A percentile compares a stretch with the other conserved stretches of the same genome.
These are phyloP conservation scores for Anoplolepis gracilipes DNA, from an alignment of 1,140 invertebrate species.

Conservation along the genomic window DNA sequence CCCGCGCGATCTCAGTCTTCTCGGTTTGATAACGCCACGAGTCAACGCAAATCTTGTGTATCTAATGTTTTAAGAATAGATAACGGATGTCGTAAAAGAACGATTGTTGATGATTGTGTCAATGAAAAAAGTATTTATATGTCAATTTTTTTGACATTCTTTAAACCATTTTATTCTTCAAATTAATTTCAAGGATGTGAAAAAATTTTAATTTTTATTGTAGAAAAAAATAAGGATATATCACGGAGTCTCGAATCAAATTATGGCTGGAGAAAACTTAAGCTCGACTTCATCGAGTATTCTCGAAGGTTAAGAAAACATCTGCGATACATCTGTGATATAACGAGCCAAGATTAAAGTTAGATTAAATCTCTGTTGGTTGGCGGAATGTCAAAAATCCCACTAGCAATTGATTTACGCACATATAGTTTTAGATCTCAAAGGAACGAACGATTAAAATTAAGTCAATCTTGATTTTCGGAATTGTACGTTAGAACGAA, in stretches of 20 bases:
- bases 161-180: background rate
- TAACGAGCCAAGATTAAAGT: constrained; percentile 23
- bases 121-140: background rate
- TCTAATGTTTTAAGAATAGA: background rate
- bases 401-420: background rate
- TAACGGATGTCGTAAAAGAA: background rate
- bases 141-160: background rate
- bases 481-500: constrained; percentile 36
- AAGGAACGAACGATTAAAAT: constrained; percentile 25
- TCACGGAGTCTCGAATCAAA: background rate
- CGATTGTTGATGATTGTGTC: too few species aligned
- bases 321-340: background rate
- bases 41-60: constrained; percentile 8
- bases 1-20: background rate
- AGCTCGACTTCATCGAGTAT: background rate
- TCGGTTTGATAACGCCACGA: constrained; percentile 18
- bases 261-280: background rate
- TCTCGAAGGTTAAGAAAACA: background rate
- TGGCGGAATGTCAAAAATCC: constrained; percentile 12
- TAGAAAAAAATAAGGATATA: background rate
- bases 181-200: background rate
- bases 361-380: constrained; percentile 18
- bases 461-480: constrained; percentile 33
- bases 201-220: background rate
- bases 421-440: constrained; percentile 4